phyloP scores from a whole-genome alignment of 2,797 vertebrate genomes.

The Cuniculus paca region DNA sequence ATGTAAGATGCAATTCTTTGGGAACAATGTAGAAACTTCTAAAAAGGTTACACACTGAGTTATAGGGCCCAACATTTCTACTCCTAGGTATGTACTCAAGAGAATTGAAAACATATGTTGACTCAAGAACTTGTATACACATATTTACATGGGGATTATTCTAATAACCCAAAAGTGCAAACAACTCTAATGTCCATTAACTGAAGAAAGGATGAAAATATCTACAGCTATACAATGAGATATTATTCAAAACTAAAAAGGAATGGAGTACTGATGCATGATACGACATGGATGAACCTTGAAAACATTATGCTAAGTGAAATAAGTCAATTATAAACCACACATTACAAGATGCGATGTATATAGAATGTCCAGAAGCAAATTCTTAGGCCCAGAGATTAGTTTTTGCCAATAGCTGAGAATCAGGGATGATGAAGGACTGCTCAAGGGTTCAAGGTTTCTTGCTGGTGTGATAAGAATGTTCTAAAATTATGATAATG shows the following conservation, averaged over 20 bases:
- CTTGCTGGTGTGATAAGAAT: neutral
- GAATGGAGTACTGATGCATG: neutral
- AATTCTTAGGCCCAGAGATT: neutral
- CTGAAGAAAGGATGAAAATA: neutral
- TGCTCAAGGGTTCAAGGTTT: neutral
- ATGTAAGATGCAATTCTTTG: neutral
- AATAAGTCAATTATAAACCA: neutral
- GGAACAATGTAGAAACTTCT: neutral
- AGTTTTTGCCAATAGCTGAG: neutral
- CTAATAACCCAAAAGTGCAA: neutral
- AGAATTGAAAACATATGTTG: neutral
- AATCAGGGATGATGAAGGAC: neutral
- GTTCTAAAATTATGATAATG: neutral
- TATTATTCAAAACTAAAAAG: neutral
- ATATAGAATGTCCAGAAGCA: neutral
- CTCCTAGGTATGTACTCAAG: neutral
- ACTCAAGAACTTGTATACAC: neutral
- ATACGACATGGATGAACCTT: neutral
- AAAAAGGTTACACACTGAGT: neutral
- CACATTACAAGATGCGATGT: no score
- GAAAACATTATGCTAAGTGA: neutral
- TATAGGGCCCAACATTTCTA: neutral
- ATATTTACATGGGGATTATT: neutral
- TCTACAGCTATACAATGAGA: no score
- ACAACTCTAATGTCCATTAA: neutral